These are phyloP conservation scores for Steatocranus sp. DNA, from an alignment of 2,797 vertebrate species.

Conservation along the genomic window DNA sequence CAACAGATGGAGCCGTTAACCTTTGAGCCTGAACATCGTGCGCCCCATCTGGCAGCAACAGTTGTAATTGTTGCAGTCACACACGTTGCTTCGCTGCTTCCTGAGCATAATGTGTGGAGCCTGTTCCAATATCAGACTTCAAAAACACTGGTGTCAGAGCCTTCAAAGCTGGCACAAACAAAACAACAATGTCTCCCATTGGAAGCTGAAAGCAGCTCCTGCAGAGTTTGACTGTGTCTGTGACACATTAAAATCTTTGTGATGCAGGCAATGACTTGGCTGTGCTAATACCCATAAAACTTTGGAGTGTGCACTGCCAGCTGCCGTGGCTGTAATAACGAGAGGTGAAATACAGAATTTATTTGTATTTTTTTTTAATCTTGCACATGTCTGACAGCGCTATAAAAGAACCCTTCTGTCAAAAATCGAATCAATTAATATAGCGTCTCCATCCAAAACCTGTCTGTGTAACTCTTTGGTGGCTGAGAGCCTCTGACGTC, in stretches of 20 bases:
- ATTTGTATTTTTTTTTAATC: not conserved
- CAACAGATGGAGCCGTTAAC: constrained; percentile 73
- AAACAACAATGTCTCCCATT: constrained; percentile 31
- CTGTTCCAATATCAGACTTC: constrained; percentile 41
- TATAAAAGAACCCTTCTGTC: not conserved
- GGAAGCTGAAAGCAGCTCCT: constrained; percentile 1
- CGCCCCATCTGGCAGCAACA: constrained; percentile 31
- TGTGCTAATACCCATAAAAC: not conserved
- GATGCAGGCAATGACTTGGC: not conserved
- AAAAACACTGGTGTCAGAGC: constrained; percentile 28
- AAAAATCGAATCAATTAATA: not conserved
- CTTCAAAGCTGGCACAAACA: constrained; percentile 32
- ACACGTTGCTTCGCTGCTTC: constrained; percentile 19
- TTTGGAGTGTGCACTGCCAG: not conserved
- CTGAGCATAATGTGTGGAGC: constrained; percentile 27
- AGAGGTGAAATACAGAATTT: not conserved
- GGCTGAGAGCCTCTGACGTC: not conserved
- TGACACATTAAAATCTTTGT: not conserved
- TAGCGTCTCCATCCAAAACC: not conserved
- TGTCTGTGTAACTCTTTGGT: not conserved
- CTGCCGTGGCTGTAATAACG: not conserved
- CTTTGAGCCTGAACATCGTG: constrained; percentile 21
- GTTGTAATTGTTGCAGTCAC: constrained; percentile 29
- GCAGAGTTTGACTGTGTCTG: not conserved
- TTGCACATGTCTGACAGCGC: not conserved